Evolutionary conservation across 2,113 vertebrate genomes (phyloP).

Genomic region (Ellobius talpinus): DNA sequence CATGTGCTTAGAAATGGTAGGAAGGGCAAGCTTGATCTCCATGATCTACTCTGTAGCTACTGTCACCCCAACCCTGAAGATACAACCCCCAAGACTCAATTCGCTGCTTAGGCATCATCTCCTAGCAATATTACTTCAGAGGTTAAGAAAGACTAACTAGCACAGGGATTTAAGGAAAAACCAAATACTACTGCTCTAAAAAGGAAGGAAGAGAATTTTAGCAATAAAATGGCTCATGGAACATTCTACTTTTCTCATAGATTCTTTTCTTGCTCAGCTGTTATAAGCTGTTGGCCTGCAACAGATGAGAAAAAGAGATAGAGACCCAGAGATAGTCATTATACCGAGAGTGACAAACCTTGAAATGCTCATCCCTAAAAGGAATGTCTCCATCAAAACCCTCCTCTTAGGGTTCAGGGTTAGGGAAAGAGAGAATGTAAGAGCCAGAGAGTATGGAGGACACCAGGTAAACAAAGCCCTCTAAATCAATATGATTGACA

Average conservation of each 20-base stretch:
- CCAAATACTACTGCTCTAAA: background rate
- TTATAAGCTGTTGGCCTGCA: background rate
- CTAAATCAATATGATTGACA: background rate
- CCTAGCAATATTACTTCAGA: background rate
- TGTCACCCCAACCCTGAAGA: background rate
- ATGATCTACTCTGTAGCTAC: background rate
- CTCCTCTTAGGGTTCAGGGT: background rate
- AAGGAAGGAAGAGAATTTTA: background rate
- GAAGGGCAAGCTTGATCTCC: background rate
- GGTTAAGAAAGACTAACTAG: background rate
- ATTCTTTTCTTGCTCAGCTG: background rate
- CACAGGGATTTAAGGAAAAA: background rate
- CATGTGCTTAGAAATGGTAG: fast-evolving
- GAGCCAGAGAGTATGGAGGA: background rate
- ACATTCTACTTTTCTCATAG: background rate
- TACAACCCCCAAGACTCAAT: background rate
- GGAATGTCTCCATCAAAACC: background rate
- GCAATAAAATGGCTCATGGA: no score
- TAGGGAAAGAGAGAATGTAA: background rate
- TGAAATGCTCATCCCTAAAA: background rate
- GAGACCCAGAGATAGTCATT: background rate
- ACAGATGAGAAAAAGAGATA: background rate
- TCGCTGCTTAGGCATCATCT: fast-evolving
- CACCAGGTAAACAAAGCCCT: background rate
- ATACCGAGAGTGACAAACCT: background rate